phyloP scores from a whole-genome alignment of 2,113 vertebrate species.

The human region DNA sequence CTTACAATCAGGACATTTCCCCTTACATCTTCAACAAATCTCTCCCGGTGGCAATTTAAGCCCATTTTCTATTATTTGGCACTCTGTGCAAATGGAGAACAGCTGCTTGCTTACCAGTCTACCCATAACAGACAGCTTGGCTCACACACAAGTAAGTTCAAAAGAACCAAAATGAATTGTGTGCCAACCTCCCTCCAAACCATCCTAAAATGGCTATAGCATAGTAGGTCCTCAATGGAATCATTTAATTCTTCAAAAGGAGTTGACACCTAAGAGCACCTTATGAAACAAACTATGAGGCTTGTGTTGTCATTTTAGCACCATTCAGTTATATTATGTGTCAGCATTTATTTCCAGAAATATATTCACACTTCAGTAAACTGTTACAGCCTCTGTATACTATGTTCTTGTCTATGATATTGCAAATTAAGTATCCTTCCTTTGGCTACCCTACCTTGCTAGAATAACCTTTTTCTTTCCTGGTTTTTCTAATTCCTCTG shows the following conservation, averaged over 20 bases:
- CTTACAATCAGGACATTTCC: conserved; percentile 50
- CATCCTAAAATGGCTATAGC: conserved; percentile 41
- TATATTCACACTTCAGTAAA: neutral
- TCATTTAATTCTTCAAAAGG: neutral
- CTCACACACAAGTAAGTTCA: conserved; percentile 50
- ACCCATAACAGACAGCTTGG: conserved; percentile 34
- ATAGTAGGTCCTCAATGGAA: neutral
- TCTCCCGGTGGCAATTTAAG: conserved; percentile 34
- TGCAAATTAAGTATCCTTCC: neutral
- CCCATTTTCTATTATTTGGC: conserved; percentile 53
- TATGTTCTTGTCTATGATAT: neutral
- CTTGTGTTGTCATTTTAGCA: neutral
- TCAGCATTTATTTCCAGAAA: neutral
- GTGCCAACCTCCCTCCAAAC: neutral
- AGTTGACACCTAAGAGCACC: neutral
- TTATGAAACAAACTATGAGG: neutral
- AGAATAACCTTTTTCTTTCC: neutral
- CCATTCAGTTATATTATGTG: neutral
- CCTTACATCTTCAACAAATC: conserved; percentile 49
- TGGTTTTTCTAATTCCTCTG: neutral
- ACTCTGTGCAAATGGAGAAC: conserved; percentile 53
- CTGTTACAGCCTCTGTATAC: neutral
- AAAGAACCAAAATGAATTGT: conserved; percentile 44
- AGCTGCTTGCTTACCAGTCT: conserved; percentile 59
- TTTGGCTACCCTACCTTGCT: neutral